Evolutionary conservation across 1,140 invertebrate species (phyloP).

Genomic region (Ips typographus): DNA sequence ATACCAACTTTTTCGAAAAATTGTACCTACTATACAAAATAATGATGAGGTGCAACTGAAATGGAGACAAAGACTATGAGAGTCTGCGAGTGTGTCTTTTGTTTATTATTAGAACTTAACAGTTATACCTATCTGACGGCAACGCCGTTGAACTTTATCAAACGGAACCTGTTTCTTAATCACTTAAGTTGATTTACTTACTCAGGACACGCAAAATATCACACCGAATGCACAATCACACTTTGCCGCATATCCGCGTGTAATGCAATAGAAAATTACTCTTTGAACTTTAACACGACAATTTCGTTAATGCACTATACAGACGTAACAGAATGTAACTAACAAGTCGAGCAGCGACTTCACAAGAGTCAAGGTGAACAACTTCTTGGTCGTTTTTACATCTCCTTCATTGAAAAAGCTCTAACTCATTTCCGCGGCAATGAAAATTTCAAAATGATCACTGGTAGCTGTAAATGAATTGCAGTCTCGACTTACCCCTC

Average conservation of each 20-base stretch:
- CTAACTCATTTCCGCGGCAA: slow-evolving; percentile 15
- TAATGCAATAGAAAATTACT: slow-evolving; percentile 4
- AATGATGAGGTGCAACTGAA: no score
- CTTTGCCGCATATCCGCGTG: not conserved
- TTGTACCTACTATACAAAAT: no score
- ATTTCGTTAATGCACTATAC: slow-evolving; percentile 24
- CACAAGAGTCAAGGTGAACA: slow-evolving; percentile 30
- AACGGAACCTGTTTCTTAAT: slow-evolving; percentile 7
- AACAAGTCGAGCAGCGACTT: slow-evolving; percentile 22
- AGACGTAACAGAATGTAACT: slow-evolving; percentile 26
- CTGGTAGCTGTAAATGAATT: not conserved
- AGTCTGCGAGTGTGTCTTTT: slow-evolving; percentile 18
- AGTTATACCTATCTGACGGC: slow-evolving; percentile 17
- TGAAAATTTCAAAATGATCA: slow-evolving; percentile 14
- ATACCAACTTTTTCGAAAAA: no score
- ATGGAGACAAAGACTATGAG: slow-evolving; percentile 11
- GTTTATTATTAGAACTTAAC: slow-evolving; percentile 32
- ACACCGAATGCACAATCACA: not conserved
- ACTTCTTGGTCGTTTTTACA: slow-evolving; percentile 18
- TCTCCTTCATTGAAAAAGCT: slow-evolving; percentile 11
- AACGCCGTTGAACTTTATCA: slow-evolving; percentile 23
- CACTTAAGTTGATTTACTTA: no score
- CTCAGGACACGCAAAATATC: no score
- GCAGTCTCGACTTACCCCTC: slow-evolving; percentile 19
- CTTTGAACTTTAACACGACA: slow-evolving; percentile 27